Conservation (phyloP, 2,113 vertebrate species). For the Rhombomys opimus region DNA sequence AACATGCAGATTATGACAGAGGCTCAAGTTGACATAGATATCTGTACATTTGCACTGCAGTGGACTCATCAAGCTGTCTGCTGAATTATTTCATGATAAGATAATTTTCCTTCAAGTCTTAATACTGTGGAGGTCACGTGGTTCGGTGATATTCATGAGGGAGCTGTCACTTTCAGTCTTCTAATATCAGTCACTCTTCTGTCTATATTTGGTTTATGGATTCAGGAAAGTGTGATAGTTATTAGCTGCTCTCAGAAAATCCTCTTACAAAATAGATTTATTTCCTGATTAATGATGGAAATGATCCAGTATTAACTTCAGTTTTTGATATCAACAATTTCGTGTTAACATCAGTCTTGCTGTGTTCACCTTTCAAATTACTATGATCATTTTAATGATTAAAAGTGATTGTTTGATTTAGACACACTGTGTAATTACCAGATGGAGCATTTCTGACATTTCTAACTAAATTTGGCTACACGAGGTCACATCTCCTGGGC, state of each 20-base stretch:
- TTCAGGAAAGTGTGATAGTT: slow-evolving; percentile 87
- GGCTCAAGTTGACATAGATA: slow-evolving; percentile 58
- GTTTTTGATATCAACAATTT: slow-evolving; percentile 87
- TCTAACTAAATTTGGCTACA: slow-evolving; percentile 84
- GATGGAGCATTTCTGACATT: slow-evolving; percentile 85
- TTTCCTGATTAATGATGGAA: slow-evolving; percentile 90
- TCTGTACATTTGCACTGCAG: slow-evolving; percentile 60
- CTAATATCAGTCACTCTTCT: slow-evolving; percentile 87
- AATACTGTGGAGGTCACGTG: slow-evolving; percentile 81
- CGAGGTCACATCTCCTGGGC: slow-evolving; percentile 79
- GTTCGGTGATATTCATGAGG: slow-evolving; percentile 85
- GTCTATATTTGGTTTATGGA: slow-evolving; percentile 88
- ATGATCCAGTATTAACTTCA: slow-evolving; percentile 88
- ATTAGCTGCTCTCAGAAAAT: slow-evolving; percentile 90
- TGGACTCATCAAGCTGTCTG: slow-evolving; percentile 78
- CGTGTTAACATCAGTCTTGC: slow-evolving; percentile 86
- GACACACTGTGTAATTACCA: slow-evolving; percentile 86
- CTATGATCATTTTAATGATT: slow-evolving; percentile 89
- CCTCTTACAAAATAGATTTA: slow-evolving; percentile 87
- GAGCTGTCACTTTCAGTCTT: slow-evolving; percentile 87
- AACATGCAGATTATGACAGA: slow-evolving; percentile 54
- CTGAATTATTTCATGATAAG: slow-evolving; percentile 85
- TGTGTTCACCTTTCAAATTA: slow-evolving; percentile 89
- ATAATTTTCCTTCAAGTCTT: slow-evolving; percentile 87
- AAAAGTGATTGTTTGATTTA: slow-evolving; percentile 88